Conservation (phyloP, 2,888 invertebrate genomes). For the Pelosia muscerda region DNA sequence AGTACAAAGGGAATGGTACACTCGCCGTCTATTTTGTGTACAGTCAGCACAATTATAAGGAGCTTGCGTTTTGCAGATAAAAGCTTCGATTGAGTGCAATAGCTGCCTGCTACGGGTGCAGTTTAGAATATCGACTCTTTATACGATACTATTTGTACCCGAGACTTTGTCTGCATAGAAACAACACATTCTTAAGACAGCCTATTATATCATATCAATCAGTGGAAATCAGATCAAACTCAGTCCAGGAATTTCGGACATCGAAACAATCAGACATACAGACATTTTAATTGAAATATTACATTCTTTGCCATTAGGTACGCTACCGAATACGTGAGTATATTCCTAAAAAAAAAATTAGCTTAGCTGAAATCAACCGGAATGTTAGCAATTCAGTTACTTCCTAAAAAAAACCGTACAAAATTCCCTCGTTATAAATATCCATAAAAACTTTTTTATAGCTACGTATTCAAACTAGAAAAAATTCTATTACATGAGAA, state of each 20-base stretch:
- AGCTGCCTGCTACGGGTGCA: background rate
- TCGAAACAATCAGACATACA: no score
- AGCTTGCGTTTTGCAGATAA: slow-evolving; percentile 29
- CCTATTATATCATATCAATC: no score
- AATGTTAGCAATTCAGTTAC: no score
- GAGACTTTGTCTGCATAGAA: background rate
- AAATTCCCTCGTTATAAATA: background rate
- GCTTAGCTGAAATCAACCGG: no score
- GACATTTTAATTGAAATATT: no score
- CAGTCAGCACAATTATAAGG: slow-evolving; percentile 45
- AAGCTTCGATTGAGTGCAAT: slow-evolving; percentile 8
- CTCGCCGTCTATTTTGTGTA: slow-evolving; percentile 39
- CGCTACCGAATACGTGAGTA: no score
- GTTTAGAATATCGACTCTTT: background rate
- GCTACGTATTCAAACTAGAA: background rate
- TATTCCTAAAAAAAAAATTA: no score
- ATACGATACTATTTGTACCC: background rate
- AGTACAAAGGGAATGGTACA: slow-evolving; percentile 11
- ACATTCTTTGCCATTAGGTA: no score
- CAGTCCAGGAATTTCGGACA: no score
- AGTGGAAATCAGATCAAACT: no score
- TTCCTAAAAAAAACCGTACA: background rate
- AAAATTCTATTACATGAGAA: slow-evolving; percentile 39
- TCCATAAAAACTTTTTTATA: background rate
- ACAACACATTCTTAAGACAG: no score